These are phyloP conservation scores for Cancer borealis DNA, from an alignment of 2,888 invertebrate genomes.

Conservation along the genomic window DNA sequence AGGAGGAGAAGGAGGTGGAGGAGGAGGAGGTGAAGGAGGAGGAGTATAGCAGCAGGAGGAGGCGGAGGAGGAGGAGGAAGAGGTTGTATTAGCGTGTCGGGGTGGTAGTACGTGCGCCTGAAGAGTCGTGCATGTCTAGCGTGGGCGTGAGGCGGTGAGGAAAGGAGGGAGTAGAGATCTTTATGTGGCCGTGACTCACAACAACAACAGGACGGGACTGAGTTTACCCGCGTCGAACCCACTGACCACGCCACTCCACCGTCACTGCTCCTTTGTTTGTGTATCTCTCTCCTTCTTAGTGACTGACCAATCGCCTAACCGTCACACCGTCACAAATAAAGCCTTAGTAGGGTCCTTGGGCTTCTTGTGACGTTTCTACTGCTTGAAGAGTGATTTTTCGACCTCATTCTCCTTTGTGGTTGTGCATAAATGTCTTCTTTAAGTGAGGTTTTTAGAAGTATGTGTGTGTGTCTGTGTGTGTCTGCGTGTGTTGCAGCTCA, in stretches of 20 bases:
- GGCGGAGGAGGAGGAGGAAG: too few relatives aligned
- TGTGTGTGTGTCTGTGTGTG: conserved; percentile 37
- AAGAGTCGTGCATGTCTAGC: not conserved
- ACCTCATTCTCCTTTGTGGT: not conserved
- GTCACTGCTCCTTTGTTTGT: not conserved
- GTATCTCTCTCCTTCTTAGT: not conserved
- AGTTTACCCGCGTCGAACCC: not conserved
- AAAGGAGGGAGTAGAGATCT: not conserved
- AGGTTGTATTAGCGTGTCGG: not conserved
- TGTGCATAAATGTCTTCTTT: not conserved
- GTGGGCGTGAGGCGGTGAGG: conserved; percentile 38
- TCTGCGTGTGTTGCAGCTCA: not conserved
- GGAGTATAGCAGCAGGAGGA: too few relatives aligned
- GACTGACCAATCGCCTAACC: not conserved
- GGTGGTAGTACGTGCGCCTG: not conserved
- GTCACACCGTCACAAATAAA: not conserved
- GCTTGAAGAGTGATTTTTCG: not conserved
- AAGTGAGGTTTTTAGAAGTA: conserved; percentile 9
- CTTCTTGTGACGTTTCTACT: not conserved
- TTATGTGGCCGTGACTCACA: conserved; percentile 23
- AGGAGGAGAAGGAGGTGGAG: not conserved
- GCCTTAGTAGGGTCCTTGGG: not conserved
- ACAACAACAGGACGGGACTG: not conserved
- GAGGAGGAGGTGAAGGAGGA: not conserved
- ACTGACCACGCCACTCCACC: not conserved